phyloP scores from a whole-genome alignment of 2,797 vertebrate genomes.

The Pelochelys cantorii region DNA sequence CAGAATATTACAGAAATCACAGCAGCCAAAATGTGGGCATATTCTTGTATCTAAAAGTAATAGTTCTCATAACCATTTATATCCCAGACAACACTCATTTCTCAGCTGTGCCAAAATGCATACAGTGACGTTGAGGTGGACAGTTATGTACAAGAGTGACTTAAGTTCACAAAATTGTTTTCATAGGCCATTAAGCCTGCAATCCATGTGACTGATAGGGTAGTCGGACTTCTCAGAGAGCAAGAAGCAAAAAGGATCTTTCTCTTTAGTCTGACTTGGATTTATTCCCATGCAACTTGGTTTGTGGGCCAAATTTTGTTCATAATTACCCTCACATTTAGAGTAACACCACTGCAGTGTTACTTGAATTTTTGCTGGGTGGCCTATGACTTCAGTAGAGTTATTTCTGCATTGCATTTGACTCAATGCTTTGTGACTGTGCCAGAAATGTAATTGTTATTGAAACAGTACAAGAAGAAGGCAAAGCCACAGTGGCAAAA shows the following conservation, averaged over 20 bases:
- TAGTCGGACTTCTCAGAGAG: conserved; percentile 43
- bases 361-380: conserved; percentile 45
- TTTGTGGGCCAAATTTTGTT: conserved; percentile 65
- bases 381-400: conserved; percentile 19
- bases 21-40: conserved; percentile 12
- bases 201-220: conserved; percentile 8
- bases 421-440: background rate
- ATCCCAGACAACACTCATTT: background rate
- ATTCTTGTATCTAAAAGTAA: background rate
- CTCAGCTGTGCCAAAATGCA: conserved; percentile 4
- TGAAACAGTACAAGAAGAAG: background rate
- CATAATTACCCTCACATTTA: conserved; percentile 60
- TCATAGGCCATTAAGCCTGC: conserved; percentile 34
- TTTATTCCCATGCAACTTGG: conserved; percentile 62
- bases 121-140: background rate
- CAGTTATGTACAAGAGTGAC: background rate
- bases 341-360: conserved; percentile 46
- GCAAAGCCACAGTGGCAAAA: background rate
- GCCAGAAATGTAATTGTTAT: conserved; percentile 29
- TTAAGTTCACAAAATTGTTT: conserved; percentile 33
- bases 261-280: conserved; percentile 51
- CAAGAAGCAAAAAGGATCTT: conserved; percentile 51
- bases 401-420: conserved; percentile 30
- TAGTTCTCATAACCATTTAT: background rate
- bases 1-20: conserved; percentile 27